Evolutionary conservation across 2,888 invertebrate species (phyloP).

Genomic region (Rotaria macrura): DNA sequence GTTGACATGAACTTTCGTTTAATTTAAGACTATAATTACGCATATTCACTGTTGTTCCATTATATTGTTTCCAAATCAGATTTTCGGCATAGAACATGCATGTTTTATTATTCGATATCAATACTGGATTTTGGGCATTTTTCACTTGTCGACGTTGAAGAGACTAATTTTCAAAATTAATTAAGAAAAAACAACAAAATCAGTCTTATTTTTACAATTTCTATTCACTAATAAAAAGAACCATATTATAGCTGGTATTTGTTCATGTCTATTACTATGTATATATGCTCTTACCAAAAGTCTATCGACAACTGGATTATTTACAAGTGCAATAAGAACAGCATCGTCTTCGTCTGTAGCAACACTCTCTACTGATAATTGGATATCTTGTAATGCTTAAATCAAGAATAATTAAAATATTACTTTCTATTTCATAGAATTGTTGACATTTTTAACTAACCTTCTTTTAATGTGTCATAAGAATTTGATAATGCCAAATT

Average conservation of each 20-base stretch:
- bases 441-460: background rate
- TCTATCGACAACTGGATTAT: background rate
- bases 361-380: background rate
- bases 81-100: background rate
- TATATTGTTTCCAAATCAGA: background rate
- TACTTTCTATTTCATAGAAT: too few species aligned
- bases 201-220: too few species aligned
- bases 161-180: background rate
- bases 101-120: background rate
- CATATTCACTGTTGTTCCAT: background rate
- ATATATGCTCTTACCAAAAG: background rate
- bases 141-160: background rate
- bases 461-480: background rate
- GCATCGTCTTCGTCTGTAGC: background rate
- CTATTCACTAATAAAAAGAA: too few species aligned
- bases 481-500: background rate
- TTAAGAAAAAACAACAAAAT: too few species aligned
- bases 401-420: background rate
- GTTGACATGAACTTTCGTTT: background rate
- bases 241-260: too few species aligned
- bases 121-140: background rate
- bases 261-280: too few species aligned
- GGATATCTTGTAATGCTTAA: background rate
- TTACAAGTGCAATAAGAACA: background rate
- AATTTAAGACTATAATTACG: background rate